A percentile compares a stretch with the other conserved stretches of the same genome.
Evolutionary conservation across 2,113 vertebrate species (phyloP).

Genomic region (Sinocyclocheilus anophthalmus): DNA sequence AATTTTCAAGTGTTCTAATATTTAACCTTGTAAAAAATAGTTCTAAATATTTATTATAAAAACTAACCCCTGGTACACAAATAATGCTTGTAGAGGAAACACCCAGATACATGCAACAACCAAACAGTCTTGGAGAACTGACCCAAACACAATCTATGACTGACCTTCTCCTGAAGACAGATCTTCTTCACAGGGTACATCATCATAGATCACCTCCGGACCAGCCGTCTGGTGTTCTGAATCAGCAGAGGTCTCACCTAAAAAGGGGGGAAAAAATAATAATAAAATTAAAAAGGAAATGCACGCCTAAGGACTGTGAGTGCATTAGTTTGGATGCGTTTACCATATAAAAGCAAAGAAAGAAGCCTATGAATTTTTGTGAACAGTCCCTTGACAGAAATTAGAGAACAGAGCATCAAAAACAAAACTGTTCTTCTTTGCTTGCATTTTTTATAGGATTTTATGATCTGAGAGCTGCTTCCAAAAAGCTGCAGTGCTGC

Average conservation of each 20-base stretch:
- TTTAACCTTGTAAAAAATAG: background rate
- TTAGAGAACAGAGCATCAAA: background rate
- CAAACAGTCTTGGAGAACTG: background rate
- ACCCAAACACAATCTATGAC: slow-evolving; percentile 44
- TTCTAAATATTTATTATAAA: background rate
- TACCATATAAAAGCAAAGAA: background rate
- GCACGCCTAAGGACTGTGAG: background rate
- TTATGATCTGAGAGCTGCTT: slow-evolving; percentile 53
- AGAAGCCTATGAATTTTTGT: background rate
- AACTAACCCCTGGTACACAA: background rate
- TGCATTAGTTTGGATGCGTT: background rate
- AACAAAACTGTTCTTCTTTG: background rate
- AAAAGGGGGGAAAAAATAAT: background rate
- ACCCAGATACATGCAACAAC: background rate
- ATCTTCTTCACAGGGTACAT: slow-evolving; percentile 84
- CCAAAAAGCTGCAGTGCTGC: background rate
- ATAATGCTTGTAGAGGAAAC: background rate
- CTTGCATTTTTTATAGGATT: background rate
- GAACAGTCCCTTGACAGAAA: background rate
- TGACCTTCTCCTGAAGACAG: slow-evolving; percentile 76
- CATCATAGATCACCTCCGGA: slow-evolving; percentile 90
- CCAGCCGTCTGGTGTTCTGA: slow-evolving; percentile 36
- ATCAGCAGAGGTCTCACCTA: slow-evolving; percentile 46
- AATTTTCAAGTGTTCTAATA: background rate
- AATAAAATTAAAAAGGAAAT: background rate